Percentiles rank a stretch among this genome's conserved stretches.
Conservation (phyloP, 2,113 vertebrate species). For the Paracanthobrama guichenoti region DNA sequence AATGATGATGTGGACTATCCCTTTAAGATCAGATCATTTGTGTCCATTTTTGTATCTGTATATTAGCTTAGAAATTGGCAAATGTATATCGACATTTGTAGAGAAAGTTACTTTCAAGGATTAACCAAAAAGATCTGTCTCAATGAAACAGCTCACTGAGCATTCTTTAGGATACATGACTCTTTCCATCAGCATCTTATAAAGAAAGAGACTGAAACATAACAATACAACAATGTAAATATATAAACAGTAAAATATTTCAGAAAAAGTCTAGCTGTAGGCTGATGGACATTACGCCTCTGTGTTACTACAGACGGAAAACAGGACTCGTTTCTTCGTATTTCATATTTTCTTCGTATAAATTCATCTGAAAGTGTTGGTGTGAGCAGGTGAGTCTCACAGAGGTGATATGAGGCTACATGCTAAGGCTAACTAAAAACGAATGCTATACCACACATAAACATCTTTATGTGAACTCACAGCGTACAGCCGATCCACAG, state of each 20-base stretch:
- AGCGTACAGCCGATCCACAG: constrained; percentile 5
- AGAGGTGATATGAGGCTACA: neutral
- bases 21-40: neutral
- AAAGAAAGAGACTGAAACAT: neutral
- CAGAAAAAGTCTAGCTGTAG: neutral
- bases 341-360: neutral
- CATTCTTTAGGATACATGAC: neutral
- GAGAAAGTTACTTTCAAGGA: neutral
- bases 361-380: neutral
- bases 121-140: neutral
- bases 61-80: neutral
- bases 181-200: neutral
- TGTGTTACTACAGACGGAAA: neutral
- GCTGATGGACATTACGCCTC: neutral
- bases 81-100: neutral
- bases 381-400: neutral
- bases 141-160: neutral
- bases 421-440: constrained; percentile 31
- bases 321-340: neutral
- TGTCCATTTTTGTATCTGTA: neutral
- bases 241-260: neutral
- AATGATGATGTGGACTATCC: neutral
- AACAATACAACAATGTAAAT: neutral
- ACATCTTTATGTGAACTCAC: constrained; percentile 7
- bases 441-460: constrained; percentile 23